phyloP scores from a whole-genome alignment of 2,113 vertebrate species.

The Phylloscopus trochiloides region DNA sequence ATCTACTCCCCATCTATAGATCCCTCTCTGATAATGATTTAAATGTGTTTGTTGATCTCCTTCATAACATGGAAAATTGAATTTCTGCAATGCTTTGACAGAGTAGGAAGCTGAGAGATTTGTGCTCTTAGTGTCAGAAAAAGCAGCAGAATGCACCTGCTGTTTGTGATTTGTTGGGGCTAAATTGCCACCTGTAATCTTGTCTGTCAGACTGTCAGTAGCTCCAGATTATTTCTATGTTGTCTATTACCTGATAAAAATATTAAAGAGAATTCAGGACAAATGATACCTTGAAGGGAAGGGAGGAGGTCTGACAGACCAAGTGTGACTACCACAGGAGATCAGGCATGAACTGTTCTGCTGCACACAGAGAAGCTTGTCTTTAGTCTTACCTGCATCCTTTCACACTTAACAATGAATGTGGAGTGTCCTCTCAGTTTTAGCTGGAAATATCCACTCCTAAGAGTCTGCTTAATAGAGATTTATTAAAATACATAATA shows the following conservation, averaged over 20 bases:
- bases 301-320: background rate
- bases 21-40: background rate
- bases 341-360: background rate
- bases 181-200: background rate
- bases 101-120: background rate
- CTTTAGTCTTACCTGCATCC: background rate
- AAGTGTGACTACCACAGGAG: background rate
- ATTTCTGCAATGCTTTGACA: background rate
- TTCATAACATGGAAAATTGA: background rate
- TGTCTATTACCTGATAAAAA: background rate
- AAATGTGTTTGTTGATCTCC: background rate
- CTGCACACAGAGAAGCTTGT: background rate
- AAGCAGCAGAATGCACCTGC: background rate
- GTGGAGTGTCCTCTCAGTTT: background rate
- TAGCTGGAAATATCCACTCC: background rate
- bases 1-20: background rate
- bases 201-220: background rate
- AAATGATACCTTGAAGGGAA: background rate
- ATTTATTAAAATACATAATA: background rate
- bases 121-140: background rate
- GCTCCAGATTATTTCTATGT: background rate
- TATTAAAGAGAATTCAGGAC: background rate
- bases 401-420: fast-evolving
- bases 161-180: background rate
- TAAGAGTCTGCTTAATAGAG: background rate